These are phyloP conservation scores for Onychomys leucogaster DNA, from an alignment of 2,797 vertebrate species.

Conservation along the genomic window DNA sequence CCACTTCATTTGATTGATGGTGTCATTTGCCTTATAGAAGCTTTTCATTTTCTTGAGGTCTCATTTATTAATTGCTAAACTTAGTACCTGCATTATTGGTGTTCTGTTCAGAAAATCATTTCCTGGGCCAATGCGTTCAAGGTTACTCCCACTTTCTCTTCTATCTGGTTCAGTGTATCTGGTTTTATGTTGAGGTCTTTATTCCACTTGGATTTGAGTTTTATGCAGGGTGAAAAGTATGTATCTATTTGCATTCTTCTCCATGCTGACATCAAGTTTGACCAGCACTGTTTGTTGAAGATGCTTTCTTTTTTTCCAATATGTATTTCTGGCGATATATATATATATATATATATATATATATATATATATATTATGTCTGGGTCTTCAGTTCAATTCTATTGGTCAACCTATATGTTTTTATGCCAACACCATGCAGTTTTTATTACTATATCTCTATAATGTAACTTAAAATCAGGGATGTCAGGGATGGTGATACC, in stretches of 20 bases:
- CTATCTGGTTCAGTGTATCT: background rate
- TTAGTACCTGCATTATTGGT: background rate
- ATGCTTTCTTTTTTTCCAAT: background rate
- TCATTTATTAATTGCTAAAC: background rate
- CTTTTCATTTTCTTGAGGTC: background rate
- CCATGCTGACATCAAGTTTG: background rate
- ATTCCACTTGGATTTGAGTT: background rate
- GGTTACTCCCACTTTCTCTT: background rate
- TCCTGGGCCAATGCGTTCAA: background rate
- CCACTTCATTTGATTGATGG: background rate
- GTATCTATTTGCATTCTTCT: background rate
- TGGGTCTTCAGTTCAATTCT: background rate
- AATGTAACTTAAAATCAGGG: background rate
- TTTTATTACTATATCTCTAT: background rate
- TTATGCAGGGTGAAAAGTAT: background rate
- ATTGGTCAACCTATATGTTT: background rate
- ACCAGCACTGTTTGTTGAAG: background rate
- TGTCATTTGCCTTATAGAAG: background rate
- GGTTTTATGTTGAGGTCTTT: background rate
- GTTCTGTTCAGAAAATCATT: background rate
- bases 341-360: no score
- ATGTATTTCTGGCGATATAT: background rate
- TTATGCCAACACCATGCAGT: background rate
- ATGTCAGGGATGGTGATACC: background rate
- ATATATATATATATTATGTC: no score